Evolutionary conservation across 2,797 vertebrate species (phyloP), one percentile per base, ranked within the genome.

Genomic region (Smutsia gigantea): DNA sequence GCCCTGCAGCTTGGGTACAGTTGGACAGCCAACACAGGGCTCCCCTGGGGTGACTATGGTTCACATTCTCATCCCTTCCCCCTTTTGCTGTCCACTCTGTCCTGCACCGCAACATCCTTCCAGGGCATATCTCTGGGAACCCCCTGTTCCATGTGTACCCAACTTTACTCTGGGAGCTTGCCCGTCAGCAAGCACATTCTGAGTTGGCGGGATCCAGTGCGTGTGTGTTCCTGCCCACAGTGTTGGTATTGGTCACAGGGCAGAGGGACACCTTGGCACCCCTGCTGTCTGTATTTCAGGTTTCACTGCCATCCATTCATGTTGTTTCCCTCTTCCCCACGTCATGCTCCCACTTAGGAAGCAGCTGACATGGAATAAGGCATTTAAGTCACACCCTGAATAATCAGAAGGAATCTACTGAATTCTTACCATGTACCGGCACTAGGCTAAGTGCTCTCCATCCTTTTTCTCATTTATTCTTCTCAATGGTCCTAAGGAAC

Each of bases 271-370:
- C 46, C 88, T 25, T 25, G 23, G 89, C 4, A 71, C 13, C 84
- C 17, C 18, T 0, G 2, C 15, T 39, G 75, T 82, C 84, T 27
- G 9, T n/a, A 4, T 46, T n/a, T n/a, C 53, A 72, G 89, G 27
- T 10, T 71, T 90, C 14, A 4, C 27, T 9, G 18, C 23, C 3
- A 0, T 25, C 34, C 25, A 1, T 31, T 34, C 0, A 9, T 27
- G 9, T 51, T 25, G 0, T 61, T 55, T 0, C 1, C 18, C 7
- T 37, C 55, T 72, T 68, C 7, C 29, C 37, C 5, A 0, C 0
- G 17, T n/a, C 13, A 1, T 7, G 34, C 61, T 42, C 29, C 34
- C 29, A 2, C 27, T 78, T 59, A 55, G 84, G 71, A 69, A 92
- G 46, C 49, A 51, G 13, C 37, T 23, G 87, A 19, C 29, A 14